Evolutionary conservation across 92 coral and sea anemone genomes (phyloP).

Genomic region (Diadumene lineata): DNA sequence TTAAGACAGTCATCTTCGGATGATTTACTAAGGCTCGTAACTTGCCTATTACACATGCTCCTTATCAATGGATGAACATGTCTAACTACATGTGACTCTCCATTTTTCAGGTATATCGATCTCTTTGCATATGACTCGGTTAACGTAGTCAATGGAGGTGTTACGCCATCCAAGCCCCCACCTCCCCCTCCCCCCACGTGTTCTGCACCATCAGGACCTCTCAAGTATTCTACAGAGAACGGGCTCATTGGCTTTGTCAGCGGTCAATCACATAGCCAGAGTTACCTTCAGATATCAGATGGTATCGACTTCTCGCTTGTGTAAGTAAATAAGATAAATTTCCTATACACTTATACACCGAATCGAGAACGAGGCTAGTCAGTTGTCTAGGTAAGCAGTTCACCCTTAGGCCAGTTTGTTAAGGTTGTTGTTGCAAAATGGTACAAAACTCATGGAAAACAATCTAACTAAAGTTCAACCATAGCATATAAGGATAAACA

Average conservation of each 20-base stretch:
- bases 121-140: conserved; percentile 52
- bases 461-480: background rate
- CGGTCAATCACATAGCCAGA: conserved; percentile 31
- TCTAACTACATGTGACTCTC: too few relatives aligned
- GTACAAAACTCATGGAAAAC: background rate
- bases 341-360: background rate
- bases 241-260: conserved; percentile 32
- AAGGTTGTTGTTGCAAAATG: background rate
- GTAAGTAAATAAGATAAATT: background rate
- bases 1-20: too few relatives aligned
- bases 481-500: background rate
- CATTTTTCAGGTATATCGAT: conserved; percentile 42
- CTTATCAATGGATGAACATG: too few relatives aligned
- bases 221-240: conserved; percentile 32
- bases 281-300: conserved; percentile 40
- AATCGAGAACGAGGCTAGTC: background rate
- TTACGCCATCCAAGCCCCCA: conserved; percentile 57
- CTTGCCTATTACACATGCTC: too few relatives aligned
- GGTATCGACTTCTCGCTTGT: conserved; percentile 1
- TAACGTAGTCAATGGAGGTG: conserved; percentile 77
- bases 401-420: background rate
- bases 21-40: too few relatives aligned
- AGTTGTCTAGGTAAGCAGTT: too few relatives aligned
- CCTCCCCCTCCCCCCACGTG: conserved; percentile 64
- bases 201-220: conserved; percentile 30